Evolutionary conservation across 1,140 invertebrate genomes (phyloP).

Genomic region (Drosophila chauvacae): DNA sequence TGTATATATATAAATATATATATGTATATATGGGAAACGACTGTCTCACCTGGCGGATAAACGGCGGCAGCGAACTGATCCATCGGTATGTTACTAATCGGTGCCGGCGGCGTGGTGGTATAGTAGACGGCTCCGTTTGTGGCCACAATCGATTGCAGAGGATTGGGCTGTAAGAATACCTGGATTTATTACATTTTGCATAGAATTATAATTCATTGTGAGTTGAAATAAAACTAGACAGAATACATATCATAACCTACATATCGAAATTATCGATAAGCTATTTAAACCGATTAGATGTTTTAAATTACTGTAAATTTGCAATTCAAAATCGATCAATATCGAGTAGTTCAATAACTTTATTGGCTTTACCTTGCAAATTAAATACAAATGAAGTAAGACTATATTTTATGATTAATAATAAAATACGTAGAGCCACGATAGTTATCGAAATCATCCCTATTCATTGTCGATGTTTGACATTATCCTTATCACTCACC

Average conservation of each 20-base stretch:
- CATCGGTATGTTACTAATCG: conserved; percentile 84
- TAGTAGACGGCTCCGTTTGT: conserved; percentile 84
- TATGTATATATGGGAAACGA: background rate
- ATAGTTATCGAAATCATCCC: background rate
- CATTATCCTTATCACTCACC: conserved; percentile 82
- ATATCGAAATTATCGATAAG: background rate
- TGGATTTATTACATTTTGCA: background rate
- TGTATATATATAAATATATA: background rate
- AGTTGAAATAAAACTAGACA: background rate
- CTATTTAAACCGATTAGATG: background rate
- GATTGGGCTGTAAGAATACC: conserved; percentile 47
- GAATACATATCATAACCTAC: background rate
- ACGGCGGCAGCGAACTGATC: conserved; percentile 84
- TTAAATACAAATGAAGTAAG: background rate
- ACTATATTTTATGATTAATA: background rate
- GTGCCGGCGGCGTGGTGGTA: conserved; percentile 84
- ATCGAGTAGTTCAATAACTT: no score
- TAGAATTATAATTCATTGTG: background rate
- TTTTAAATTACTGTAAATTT: no score
- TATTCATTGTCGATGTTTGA: background rate
- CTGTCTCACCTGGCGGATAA: conserved; percentile 81
- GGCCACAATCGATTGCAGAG: conserved; percentile 80
- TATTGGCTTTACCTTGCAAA: background rate
- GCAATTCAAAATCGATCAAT: background rate
- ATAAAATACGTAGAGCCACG: background rate